A percentile compares a stretch with the other conserved stretches of the same genome.
phyloP scores from a whole-genome alignment of 1,140 invertebrate species.

The Achatina immaculata region DNA sequence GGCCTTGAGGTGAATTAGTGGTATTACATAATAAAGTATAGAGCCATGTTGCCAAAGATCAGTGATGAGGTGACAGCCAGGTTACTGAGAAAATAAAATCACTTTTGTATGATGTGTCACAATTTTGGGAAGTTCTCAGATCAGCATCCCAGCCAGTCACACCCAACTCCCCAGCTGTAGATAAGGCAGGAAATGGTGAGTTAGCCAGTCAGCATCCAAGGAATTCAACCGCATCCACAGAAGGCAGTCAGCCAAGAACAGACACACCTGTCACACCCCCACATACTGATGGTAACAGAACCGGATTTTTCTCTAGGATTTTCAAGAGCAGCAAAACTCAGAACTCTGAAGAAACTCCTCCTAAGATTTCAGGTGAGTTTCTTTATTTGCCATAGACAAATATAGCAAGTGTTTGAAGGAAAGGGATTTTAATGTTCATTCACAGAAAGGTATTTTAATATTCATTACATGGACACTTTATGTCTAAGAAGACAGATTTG shows the following conservation, averaged over 20 bases:
- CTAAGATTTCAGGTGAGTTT: constrained; percentile 19
- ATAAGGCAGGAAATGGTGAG: constrained; percentile 26
- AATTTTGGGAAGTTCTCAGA: constrained; percentile 65
- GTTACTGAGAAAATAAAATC: no score
- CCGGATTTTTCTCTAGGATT: constrained; percentile 66
- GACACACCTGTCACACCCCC: constrained; percentile 45
- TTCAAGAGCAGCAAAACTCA: constrained; percentile 55
- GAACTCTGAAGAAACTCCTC: background rate
- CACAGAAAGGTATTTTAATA: no score
- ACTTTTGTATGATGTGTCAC: no score
- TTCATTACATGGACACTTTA: no score
- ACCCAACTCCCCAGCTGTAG: constrained; percentile 40
- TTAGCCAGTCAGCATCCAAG: constrained; percentile 27
- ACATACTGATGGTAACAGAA: constrained; percentile 53
- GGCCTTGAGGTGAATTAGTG: no score
- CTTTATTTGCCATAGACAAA: no score
- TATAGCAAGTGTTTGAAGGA: no score
- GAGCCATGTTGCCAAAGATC: no score
- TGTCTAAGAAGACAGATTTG: no score
- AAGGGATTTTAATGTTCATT: no score
- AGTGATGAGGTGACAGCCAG: no score
- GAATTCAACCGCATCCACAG: constrained; percentile 10
- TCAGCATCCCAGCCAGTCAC: constrained; percentile 60
- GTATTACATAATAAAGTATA: no score
- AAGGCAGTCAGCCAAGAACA: constrained; percentile 39